phyloP scores from a whole-genome alignment of 1,140 invertebrate species.

The Drosophila sp. region DNA sequence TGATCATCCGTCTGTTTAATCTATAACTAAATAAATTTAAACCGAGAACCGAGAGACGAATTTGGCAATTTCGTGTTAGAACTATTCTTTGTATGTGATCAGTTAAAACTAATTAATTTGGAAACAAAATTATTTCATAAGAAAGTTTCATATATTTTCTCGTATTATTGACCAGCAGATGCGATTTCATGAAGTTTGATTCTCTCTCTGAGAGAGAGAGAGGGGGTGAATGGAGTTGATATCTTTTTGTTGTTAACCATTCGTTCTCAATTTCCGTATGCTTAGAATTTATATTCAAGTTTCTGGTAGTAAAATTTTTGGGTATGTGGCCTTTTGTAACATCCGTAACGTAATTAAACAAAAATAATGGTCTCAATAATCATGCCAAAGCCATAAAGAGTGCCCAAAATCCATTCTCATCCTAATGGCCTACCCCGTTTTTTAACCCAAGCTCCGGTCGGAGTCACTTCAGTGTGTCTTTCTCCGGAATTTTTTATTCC shows the following conservation, averaged over 20 bases:
- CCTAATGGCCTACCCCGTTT: slow-evolving; percentile 38
- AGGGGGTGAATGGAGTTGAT: too few species aligned
- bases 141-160: too few species aligned
- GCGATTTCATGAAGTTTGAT: too few species aligned
- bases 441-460: not conserved
- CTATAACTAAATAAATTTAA: too few species aligned
- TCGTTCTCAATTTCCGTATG: slow-evolving; percentile 1
- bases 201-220: too few species aligned
- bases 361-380: slow-evolving; percentile 81
- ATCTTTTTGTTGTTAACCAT: not conserved
- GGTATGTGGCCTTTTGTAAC: slow-evolving; percentile 46
- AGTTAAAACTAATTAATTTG: too few species aligned
- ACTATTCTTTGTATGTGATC: too few species aligned
- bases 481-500: slow-evolving; percentile 28
- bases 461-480: slow-evolving; percentile 31
- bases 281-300: slow-evolving; percentile 10
- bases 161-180: too few species aligned
- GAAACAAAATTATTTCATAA: too few species aligned
- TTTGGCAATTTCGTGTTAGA: too few species aligned
- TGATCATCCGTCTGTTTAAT: too few species aligned
- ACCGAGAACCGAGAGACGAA: too few species aligned
- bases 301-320: slow-evolving; percentile 4
- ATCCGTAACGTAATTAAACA: slow-evolving; percentile 81
- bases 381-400: slow-evolving; percentile 61
- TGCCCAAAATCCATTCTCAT: slow-evolving; percentile 16